A percentile compares a stretch with the other conserved stretches of the same genome.
These are phyloP conservation scores for Yponomeuta evonymella DNA, from an alignment of 2,888 invertebrate species.

Conservation along the genomic window DNA sequence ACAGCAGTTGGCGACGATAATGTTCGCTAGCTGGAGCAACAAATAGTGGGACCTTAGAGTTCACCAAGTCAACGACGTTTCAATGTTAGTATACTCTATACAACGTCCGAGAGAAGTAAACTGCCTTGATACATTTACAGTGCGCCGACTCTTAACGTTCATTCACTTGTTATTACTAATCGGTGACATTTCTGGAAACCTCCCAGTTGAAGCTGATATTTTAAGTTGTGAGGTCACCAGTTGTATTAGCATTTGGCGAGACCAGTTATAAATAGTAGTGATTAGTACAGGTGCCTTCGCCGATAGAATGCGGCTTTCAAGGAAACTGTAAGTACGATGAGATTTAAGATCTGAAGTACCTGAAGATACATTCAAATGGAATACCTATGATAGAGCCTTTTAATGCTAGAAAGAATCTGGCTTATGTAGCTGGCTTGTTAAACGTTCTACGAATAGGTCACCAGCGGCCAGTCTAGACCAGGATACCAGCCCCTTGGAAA, in stretches of 20 bases:
- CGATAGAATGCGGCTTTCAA: constrained; percentile 1
- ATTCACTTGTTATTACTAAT: not conserved
- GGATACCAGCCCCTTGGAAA: too few relatives aligned
- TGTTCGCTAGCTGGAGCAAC: not conserved
- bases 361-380: not conserved
- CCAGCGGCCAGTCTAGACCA: too few relatives aligned
- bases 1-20: not conserved
- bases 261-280: not conserved
- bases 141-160: not conserved
- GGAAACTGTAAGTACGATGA: not conserved
- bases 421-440: too few relatives aligned
- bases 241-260: not conserved
- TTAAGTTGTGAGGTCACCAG: not conserved
- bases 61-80: not conserved
- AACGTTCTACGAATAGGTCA: too few relatives aligned
- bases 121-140: constrained; percentile 1
- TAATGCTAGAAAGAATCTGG: too few relatives aligned
- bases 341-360: not conserved
- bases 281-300: not conserved
- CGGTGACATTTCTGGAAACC: not conserved
- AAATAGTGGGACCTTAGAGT: not conserved
- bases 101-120: not conserved
- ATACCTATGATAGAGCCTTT: too few relatives aligned
- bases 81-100: not conserved
- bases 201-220: not conserved